Evolutionary conservation across 2,888 invertebrate genomes (phyloP), one percentile per base, ranked within the genome.

Genomic region (Orthosia cruda): DNA sequence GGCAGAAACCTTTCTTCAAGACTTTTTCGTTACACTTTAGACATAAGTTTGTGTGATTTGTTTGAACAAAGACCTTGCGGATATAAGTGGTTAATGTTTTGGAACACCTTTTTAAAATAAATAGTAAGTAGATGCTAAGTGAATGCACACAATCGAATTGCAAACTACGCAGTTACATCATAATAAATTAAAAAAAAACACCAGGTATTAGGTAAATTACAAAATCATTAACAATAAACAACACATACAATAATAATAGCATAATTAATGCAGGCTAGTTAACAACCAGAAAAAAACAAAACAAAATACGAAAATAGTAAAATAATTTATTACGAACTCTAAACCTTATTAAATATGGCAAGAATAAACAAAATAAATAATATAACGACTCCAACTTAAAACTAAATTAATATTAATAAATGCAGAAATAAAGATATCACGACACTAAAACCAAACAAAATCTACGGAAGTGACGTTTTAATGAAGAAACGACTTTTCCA

Each of bases 291-390:
- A 77, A 82, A 76, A 84, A 76, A 75, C 59, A 5, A 59, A 69
- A 75, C 73, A 76, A 71, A 49, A 52, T 54, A 72, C 18, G 23
- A 71, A 77, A 87, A 85, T 70, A 65, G 83, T 84, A 76, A 71
- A 84, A 83, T 81, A 90, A 93, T 93, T 92, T 77, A 87, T 88
- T 88, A 83, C 71, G 49, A 66, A 81, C 67, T 74, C 74, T 79
- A 81, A 82, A 66, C 67, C 90, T 91, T 90, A 91, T 86, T 80
- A 40, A 85, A 88, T 93, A 96, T 94, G 96, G 96, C 95, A 94
- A 94, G 93, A 94, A 92, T 92, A 94, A 94, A 93, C 93, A 93
- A 76, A 78, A 85, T 74, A 82, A 85, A 85, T 80, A 82, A 79
- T 61, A 74, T 71, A 67, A 86, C 86, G 80, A 84, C 87, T 84